Percentiles rank a stretch among this genome's conserved stretches.
Conservation (phyloP, 2,888 invertebrate genomes). For the Uloborus plumipes region DNA sequence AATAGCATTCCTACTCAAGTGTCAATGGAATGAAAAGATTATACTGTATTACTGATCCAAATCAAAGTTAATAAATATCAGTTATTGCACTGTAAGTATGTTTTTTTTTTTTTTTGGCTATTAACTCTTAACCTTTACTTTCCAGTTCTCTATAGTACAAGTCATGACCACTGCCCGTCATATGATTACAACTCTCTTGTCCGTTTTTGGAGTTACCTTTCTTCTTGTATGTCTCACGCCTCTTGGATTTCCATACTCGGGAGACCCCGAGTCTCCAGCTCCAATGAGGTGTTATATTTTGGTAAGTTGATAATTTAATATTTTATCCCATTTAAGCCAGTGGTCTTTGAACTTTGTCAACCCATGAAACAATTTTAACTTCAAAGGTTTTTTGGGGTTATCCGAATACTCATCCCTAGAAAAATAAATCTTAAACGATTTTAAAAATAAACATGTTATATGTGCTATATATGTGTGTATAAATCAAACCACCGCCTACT, state of each 20-base stretch:
- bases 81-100: too few relatives aligned
- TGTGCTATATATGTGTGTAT: too few relatives aligned
- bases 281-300: conserved; percentile 84
- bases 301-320: conserved; percentile 73
- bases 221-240: conserved; percentile 76
- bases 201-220: conserved; percentile 69
- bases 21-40: too few relatives aligned
- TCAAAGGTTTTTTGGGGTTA: too few relatives aligned
- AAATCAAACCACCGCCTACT: too few relatives aligned
- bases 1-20: too few relatives aligned
- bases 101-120: neutral
- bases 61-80: neutral
- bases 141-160: conserved; percentile 73
- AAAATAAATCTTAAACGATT: too few relatives aligned
- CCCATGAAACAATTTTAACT: too few relatives aligned
- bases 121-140: conserved; percentile 68
- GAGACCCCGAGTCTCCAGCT: conserved; percentile 76
- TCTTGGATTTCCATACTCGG: conserved; percentile 82
- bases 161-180: conserved; percentile 71
- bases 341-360: too few relatives aligned
- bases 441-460: too few relatives aligned
- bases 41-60: neutral
- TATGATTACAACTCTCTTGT: conserved; percentile 68
- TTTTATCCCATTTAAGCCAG: too few relatives aligned
- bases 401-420: too few relatives aligned